Percentiles rank a stretch among this genome's conserved stretches.
Conservation (phyloP, 2,113 vertebrate species). For the Progne subis region DNA sequence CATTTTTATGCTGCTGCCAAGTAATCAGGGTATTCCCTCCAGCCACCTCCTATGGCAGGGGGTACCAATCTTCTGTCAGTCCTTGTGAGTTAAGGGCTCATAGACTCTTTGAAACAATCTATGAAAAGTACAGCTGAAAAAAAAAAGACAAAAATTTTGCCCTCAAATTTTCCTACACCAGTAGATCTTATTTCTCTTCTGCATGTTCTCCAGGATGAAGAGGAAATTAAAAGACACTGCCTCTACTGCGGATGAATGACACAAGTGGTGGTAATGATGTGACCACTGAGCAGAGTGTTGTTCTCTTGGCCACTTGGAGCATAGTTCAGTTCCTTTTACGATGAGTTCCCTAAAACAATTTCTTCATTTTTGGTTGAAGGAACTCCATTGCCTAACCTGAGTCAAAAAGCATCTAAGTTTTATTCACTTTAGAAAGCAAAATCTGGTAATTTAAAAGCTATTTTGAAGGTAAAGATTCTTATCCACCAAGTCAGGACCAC, state of each 20-base stretch:
- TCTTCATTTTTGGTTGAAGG: neutral
- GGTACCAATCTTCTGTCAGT: no score
- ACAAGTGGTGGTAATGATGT: neutral
- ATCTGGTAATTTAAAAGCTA: neutral
- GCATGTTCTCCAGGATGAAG: neutral
- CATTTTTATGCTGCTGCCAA: neutral
- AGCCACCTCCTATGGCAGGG: neutral
- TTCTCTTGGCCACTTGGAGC: neutral
- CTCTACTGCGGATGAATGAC: neutral
- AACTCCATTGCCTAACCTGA: neutral
- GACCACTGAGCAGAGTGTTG: neutral
- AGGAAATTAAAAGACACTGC: neutral
- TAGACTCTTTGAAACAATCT: neutral
- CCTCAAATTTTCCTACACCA: neutral
- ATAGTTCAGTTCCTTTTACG: neutral
- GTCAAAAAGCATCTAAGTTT: neutral
- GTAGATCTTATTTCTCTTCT: neutral
- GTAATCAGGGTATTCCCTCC: neutral
- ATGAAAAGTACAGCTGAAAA: neutral
- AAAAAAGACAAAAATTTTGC: neutral
- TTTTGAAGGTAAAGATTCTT: neutral
- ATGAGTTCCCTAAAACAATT: neutral
- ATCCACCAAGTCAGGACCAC: rapidly evolving
- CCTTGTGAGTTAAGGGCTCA: neutral
- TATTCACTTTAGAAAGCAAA: neutral